Conservation (phyloP, 2,888 invertebrate species). For the Drosophila pegasa region DNA sequence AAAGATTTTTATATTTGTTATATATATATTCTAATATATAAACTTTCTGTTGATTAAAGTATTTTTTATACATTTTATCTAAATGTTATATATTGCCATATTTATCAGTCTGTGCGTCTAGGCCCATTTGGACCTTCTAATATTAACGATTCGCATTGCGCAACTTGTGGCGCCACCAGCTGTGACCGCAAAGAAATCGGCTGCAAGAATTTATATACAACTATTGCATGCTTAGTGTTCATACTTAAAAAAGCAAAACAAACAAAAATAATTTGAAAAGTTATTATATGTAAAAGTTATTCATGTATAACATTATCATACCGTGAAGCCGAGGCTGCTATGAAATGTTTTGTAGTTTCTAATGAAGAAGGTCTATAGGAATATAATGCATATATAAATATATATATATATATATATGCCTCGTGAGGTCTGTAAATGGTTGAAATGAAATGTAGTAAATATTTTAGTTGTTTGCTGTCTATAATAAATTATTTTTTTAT, state of each 20-base stretch:
- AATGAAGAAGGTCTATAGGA: too few species aligned
- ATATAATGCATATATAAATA: too few species aligned
- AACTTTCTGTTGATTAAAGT: neutral
- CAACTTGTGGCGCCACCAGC: conserved; percentile 1
- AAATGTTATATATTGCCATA: neutral
- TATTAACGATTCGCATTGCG: neutral
- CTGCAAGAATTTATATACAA: neutral
- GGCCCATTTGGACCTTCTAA: neutral
- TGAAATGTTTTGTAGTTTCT: too few species aligned
- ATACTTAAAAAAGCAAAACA: neutral
- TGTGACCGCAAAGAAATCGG: conserved; percentile 1
- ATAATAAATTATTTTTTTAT: too few species aligned
- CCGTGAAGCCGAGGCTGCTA: neutral
- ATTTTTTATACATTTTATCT: neutral
- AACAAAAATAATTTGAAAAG: neutral
- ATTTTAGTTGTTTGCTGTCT: too few species aligned
- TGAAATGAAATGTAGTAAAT: too few species aligned
- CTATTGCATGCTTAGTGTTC: conserved; percentile 5
- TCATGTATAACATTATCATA: neutral
- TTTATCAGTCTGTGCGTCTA: neutral
- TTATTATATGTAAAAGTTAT: neutral
- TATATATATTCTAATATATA: neutral
- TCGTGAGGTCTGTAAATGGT: too few species aligned
- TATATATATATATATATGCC: too few species aligned
- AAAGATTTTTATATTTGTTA: neutral